A percentile compares a stretch with the other conserved stretches of the same genome.
Conservation (phyloP, 92 coral and sea anemone genomes). For the Scolanthus callimorphus region DNA sequence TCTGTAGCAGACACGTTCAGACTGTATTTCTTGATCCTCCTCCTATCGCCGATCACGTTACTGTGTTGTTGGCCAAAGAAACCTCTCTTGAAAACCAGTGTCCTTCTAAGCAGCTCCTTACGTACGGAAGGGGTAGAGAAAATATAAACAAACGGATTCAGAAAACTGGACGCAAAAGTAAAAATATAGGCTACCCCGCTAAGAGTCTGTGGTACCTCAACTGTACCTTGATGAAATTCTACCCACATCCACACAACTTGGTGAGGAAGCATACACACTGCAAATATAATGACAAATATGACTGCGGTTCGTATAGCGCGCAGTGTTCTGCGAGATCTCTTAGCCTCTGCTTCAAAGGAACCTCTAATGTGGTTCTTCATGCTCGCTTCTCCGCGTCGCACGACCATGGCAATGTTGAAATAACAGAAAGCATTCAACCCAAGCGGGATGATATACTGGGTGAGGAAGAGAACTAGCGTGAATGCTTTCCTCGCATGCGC, state of each 20-base stretch:
- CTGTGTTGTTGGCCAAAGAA: too few relatives aligned
- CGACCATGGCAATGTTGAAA: slow-evolving; percentile 38
- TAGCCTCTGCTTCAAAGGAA: slow-evolving; percentile 31
- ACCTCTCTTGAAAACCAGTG: slow-evolving; percentile 4
- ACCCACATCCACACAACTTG: slow-evolving; percentile 70
- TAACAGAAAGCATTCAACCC: slow-evolving; percentile 54
- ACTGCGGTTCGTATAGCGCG: slow-evolving; percentile 69
- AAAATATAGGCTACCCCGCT: slow-evolving; percentile 68
- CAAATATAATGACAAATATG: slow-evolving; percentile 63
- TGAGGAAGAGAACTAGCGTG: slow-evolving; percentile 50
- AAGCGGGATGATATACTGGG: slow-evolving; percentile 64
- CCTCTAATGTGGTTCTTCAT: slow-evolving; percentile 46
- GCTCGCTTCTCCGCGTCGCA: slow-evolving; percentile 38
- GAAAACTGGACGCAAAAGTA: slow-evolving; percentile 69
- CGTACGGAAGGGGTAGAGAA: slow-evolving; percentile 26
- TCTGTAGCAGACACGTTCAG: too few relatives aligned
- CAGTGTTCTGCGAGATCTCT: slow-evolving; percentile 36
- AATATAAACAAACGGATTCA: slow-evolving; percentile 67
- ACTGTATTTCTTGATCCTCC: slow-evolving; percentile 7
- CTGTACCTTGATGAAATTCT: slow-evolving; percentile 35
- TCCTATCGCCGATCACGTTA: slow-evolving; percentile 5
- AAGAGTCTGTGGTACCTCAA: slow-evolving; percentile 14
- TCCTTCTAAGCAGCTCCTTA: slow-evolving; percentile 11
- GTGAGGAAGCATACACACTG: slow-evolving; percentile 82
- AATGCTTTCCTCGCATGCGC: slow-evolving; percentile 16